Conservation (phyloP, 2,113 vertebrate species). For the Hyaena hyaena region DNA sequence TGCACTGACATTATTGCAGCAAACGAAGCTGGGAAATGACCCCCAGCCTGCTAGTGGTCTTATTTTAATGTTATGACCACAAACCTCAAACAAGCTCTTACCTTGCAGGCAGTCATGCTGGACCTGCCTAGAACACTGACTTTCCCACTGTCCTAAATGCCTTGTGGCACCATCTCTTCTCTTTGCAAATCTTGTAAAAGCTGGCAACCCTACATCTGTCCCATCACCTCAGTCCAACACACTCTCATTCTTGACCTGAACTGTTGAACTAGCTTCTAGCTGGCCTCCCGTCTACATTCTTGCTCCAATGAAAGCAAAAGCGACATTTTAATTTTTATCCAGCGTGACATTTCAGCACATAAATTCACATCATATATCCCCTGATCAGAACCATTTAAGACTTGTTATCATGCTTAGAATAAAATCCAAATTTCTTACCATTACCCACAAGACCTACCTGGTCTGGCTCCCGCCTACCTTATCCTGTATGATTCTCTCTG, state of each 20-base stretch:
- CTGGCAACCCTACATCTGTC: not conserved
- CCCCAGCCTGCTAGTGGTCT: not conserved
- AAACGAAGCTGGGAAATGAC: not conserved
- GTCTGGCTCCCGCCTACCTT: not conserved
- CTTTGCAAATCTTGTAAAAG: not conserved
- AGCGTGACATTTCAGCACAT: not conserved
- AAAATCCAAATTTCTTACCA: slow-evolving; percentile 25
- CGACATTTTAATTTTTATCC: slow-evolving; percentile 27
- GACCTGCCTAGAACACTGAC: not conserved
- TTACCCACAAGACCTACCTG: not conserved
- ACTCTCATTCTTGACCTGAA: not conserved
- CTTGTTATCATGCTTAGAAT: not conserved
- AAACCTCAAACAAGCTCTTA: not conserved
- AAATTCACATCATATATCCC: not conserved
- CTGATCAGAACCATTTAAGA: not conserved
- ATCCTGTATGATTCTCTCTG: not conserved
- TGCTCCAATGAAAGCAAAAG: not conserved
- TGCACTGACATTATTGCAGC: not conserved
- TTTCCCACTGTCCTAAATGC: not conserved
- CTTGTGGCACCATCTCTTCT: not conserved
- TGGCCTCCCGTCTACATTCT: not conserved
- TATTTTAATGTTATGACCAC: not conserved
- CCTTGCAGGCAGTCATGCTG: not conserved
- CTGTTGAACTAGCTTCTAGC: not conserved
- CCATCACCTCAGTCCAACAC: not conserved